Conservation (phyloP, 1,140 invertebrate genomes). For the Aporrectodea caliginosa region DNA sequence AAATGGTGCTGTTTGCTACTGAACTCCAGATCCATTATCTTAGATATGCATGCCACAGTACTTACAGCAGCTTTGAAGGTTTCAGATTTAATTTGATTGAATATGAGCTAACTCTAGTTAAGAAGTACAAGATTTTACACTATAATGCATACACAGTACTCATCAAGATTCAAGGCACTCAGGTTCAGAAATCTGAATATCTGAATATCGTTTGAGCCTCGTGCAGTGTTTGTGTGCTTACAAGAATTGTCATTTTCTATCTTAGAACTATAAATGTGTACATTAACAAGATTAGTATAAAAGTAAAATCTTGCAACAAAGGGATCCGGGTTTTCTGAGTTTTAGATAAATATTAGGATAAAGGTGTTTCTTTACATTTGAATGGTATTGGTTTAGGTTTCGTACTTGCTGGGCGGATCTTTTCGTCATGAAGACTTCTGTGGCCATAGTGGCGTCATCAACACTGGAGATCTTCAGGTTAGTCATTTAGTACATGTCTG, state of each 20-base stretch:
- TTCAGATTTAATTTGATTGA: no score
- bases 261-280: background rate
- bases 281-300: background rate
- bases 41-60: background rate
- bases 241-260: background rate
- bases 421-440: constrained; percentile 46
- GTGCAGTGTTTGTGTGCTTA: background rate
- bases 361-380: no score
- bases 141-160: no score
- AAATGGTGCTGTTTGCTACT: no score
- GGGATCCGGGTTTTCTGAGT: background rate
- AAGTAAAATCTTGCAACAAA: background rate
- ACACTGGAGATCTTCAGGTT: constrained; percentile 35
- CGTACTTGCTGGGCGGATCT: constrained; percentile 44
- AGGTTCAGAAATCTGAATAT: no score
- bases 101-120: no score
- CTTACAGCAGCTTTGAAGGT: background rate
- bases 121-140: no score
- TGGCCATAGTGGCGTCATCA: constrained; percentile 39
- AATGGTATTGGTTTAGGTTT: constrained; percentile 38
- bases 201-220: background rate
- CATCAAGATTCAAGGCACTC: no score
- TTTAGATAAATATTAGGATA: no score
- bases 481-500: no score
- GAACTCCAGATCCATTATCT: no score